Percentiles rank a stretch among this genome's conserved stretches.
Conservation (phyloP, 1,140 invertebrate genomes). For the Calycopis cecrops region DNA sequence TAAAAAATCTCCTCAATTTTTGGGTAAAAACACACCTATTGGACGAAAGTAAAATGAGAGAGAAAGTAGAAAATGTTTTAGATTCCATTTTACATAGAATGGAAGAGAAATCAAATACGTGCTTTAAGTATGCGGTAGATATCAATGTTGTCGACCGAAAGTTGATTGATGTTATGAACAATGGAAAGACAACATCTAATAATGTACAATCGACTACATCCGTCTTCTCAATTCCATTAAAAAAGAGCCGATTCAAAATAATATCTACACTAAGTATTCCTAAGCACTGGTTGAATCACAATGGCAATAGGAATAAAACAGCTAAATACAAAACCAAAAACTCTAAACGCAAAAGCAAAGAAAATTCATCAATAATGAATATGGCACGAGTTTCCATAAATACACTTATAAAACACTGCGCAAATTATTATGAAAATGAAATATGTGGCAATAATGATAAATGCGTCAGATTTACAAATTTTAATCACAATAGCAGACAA, state of each 20-base stretch:
- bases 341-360: conserved; percentile 27
- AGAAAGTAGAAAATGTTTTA: conserved; percentile 46
- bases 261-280: conserved; percentile 58
- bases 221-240: conserved; percentile 31
- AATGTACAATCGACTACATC: conserved; percentile 21
- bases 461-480: conserved; percentile 7
- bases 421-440: conserved; percentile 5
- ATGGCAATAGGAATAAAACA: conserved; percentile 26
- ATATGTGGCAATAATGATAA: background rate
- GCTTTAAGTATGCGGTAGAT: conserved; percentile 44
- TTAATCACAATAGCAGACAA: too few relatives aligned
- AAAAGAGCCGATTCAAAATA: conserved; percentile 36
- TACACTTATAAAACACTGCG: conserved; percentile 37
- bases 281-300: conserved; percentile 30
- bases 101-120: conserved; percentile 27
- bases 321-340: conserved; percentile 33
- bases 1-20: conserved; percentile 43
- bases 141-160: conserved; percentile 25
- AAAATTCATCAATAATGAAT: conserved; percentile 39
- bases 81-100: conserved; percentile 46
- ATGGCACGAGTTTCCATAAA: conserved; percentile 40
- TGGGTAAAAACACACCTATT: conserved; percentile 51
- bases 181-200: conserved; percentile 7
- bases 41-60: conserved; percentile 40
- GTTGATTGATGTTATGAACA: conserved; percentile 17